These are phyloP conservation scores for Oscheius sp. DNA, from an alignment of 2,888 invertebrate genomes.

Conservation along the genomic window DNA sequence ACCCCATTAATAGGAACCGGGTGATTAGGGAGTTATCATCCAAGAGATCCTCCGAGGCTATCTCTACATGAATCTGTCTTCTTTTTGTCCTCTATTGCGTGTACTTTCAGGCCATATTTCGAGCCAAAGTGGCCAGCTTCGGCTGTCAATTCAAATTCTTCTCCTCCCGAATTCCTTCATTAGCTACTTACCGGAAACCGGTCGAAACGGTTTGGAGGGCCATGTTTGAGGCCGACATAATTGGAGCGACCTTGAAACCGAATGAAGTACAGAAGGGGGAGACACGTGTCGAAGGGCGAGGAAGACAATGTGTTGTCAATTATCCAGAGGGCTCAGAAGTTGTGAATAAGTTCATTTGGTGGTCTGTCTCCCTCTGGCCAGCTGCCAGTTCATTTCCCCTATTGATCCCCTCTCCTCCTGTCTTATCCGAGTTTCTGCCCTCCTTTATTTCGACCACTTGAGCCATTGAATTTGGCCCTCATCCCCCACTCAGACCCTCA, in stretches of 20 bases:
- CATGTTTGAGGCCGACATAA: constrained; percentile 6
- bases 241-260: constrained; percentile 17
- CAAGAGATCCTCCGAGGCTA: not conserved
- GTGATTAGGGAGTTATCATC: not conserved
- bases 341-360: constrained; percentile 26
- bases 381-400: constrained; percentile 26
- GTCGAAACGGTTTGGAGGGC: constrained; percentile 2
- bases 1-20: constrained; percentile 17
- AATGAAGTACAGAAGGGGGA: not conserved
- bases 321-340: not conserved
- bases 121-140: constrained; percentile 24
- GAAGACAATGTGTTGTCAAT: constrained; percentile 17
- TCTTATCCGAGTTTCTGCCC: constrained; percentile 24
- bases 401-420: constrained; percentile 19
- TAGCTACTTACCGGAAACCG: not conserved
- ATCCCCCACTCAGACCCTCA: constrained; percentile 11
- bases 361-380: constrained; percentile 11
- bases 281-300: not conserved
- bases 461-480: constrained; percentile 23
- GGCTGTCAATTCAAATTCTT: constrained; percentile 29
- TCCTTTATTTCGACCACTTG: constrained; percentile 25
- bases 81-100: constrained; percentile 15
- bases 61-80: constrained; percentile 14
- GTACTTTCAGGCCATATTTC: constrained; percentile 27
- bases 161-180: not conserved